Percentiles rank a stretch among this genome's conserved stretches.
Evolutionary conservation across 2,797 vertebrate genomes (phyloP).

Genomic region (Macrochelys suwanniensis): DNA sequence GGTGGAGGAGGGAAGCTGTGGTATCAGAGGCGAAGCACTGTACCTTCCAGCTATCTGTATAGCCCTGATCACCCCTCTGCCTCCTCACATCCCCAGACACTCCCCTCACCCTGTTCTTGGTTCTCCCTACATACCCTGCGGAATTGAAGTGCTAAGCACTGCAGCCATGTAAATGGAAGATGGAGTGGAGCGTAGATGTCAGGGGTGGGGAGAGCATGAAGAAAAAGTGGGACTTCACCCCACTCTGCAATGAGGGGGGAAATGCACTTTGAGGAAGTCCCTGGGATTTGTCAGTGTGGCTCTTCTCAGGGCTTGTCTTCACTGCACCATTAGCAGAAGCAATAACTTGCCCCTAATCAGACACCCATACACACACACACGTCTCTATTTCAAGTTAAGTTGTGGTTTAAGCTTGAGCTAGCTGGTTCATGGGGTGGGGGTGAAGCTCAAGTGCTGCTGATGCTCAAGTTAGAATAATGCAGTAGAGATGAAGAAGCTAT

Average conservation of each 20-base stretch:
- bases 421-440: too few relatives aligned
- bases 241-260: background rate
- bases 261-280: background rate
- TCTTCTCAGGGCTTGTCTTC: background rate
- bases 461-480: background rate
- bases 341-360: too few relatives aligned
- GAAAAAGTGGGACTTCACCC: background rate
- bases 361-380: too few relatives aligned
- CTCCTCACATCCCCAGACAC: background rate
- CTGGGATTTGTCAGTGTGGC: background rate
- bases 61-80: background rate
- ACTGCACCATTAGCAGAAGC: too few relatives aligned
- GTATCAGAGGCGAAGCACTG: background rate
- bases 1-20: background rate
- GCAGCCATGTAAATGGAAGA: background rate
- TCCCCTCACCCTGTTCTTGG: background rate
- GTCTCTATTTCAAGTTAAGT: too few relatives aligned
- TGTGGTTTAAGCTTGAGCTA: too few relatives aligned
- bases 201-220: background rate
- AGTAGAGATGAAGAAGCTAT: accelerated
- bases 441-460: too few relatives aligned
- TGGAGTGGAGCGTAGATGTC: background rate
- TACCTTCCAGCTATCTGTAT: background rate
- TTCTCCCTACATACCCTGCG: too few relatives aligned
- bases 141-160: background rate